Evolutionary conservation across 64 coral and sea anemone species (phyloP).

Genomic region (Platygyra sinensis): DNA sequence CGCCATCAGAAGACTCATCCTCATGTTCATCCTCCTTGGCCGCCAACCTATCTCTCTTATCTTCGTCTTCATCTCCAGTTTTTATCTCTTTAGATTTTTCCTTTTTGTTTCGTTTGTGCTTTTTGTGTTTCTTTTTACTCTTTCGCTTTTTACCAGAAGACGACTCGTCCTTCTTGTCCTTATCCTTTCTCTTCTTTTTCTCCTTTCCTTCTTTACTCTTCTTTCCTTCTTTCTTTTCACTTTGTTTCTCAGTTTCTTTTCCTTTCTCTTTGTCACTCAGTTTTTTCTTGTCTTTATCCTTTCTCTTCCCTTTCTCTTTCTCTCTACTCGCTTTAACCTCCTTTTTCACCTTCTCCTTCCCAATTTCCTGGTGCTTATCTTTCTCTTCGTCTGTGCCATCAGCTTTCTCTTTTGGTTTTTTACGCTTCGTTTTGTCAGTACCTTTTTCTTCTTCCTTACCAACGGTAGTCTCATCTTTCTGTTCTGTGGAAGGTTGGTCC

Average conservation of each 20-base stretch:
- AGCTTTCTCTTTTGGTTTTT: not conserved
- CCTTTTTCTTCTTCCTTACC: conserved; percentile 10
- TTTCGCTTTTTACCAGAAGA: conserved; percentile 61
- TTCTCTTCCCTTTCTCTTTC: not conserved
- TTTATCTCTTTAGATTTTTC: conserved; percentile 48
- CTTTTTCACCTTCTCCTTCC: not conserved
- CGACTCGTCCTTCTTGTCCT: conserved; percentile 8
- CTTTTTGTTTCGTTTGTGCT: conserved; percentile 68
- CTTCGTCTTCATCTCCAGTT: conserved; percentile 15
- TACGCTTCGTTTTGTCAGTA: conserved; percentile 11
- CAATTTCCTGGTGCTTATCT: not conserved
- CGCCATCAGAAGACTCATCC: not conserved
- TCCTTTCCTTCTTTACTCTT: conserved; percentile 1
- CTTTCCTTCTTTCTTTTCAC: not conserved
- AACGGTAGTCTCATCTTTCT: not conserved
- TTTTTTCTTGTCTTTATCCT: not conserved
- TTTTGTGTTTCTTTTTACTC: conserved; percentile 73
- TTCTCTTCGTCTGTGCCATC: not conserved
- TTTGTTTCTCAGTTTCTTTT: conserved; percentile 9
- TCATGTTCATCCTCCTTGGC: conserved; percentile 13
- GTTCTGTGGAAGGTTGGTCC: not conserved
- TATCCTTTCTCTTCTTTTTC: conserved; percentile 44
- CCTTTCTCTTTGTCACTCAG: not conserved
- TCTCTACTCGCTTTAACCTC: not conserved
- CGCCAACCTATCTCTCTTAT: not conserved